These are phyloP conservation scores for Paracyclopina nana DNA, from an alignment of 1,140 invertebrate species.

Conservation along the genomic window DNA sequence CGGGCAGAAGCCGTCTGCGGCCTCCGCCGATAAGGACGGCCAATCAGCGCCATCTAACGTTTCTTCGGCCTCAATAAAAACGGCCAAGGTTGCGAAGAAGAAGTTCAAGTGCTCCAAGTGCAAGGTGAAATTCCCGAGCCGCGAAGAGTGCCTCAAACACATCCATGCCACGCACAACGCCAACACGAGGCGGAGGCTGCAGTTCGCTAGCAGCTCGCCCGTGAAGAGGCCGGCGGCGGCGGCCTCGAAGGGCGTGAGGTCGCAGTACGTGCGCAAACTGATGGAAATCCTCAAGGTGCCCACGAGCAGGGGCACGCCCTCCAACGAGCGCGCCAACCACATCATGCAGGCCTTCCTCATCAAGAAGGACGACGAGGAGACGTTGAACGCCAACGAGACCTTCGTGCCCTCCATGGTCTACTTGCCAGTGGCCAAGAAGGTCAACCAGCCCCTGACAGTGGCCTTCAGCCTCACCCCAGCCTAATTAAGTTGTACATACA, in stretches of 20 bases:
- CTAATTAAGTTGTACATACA: no score
- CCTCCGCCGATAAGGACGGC: neutral
- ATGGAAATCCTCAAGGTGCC: constrained; percentile 21
- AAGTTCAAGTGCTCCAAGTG: constrained; percentile 29
- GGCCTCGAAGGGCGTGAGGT: constrained; percentile 39
- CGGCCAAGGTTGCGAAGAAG: constrained; percentile 15
- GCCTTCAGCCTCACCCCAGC: constrained; percentile 78
- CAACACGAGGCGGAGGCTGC: constrained; percentile 16
- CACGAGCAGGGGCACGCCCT: constrained; percentile 25
- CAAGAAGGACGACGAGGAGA: constrained; percentile 15
- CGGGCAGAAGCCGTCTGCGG: constrained; percentile 1
- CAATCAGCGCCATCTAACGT: neutral
- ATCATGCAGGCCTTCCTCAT: constrained; percentile 64
- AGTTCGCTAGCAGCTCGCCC: constrained; percentile 18
- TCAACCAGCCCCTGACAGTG: constrained; percentile 54
- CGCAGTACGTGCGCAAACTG: constrained; percentile 38
- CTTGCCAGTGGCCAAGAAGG: constrained; percentile 63
- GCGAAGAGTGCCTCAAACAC: constrained; percentile 26
- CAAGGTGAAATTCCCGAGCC: constrained; percentile 26
- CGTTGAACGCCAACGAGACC: constrained; percentile 1
- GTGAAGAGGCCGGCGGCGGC: constrained; percentile 41
- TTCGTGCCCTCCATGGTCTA: constrained; percentile 75
- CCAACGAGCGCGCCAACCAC: constrained; percentile 24
- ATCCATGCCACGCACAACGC: constrained; percentile 26
- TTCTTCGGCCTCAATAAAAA: neutral